phyloP scores from a whole-genome alignment of 2,113 vertebrate genomes.

The Addax nasomaculatus region DNA sequence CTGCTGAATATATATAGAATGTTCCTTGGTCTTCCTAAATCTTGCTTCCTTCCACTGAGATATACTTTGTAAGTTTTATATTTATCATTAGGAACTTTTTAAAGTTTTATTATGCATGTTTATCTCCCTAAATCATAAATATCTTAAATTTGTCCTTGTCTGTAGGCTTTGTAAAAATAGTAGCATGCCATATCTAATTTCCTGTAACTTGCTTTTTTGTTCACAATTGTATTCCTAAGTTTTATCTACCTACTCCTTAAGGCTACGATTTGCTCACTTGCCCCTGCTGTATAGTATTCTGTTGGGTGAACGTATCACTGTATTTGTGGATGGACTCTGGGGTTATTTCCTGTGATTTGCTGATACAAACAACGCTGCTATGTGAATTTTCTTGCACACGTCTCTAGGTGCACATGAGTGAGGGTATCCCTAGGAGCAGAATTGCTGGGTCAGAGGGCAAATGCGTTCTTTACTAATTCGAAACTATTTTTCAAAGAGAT shows the following conservation, averaged over 20 bases:
- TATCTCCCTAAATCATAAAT: background rate
- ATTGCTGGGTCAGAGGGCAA: background rate
- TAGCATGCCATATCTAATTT: background rate
- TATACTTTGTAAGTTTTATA: background rate
- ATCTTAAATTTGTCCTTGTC: background rate
- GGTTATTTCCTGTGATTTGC: background rate
- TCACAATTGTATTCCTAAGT: constrained; percentile 5
- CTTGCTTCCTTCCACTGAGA: background rate
- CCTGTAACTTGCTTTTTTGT: background rate
- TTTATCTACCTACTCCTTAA: background rate
- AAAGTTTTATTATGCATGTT: background rate
- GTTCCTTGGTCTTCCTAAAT: background rate
- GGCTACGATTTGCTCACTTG: background rate
- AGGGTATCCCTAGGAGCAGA: background rate
- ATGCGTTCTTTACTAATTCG: background rate
- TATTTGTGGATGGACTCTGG: background rate
- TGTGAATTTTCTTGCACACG: background rate
- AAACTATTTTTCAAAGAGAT: background rate
- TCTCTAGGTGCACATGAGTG: background rate
- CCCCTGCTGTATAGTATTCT: background rate
- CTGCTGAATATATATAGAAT: background rate
- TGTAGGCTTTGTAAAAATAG: background rate
- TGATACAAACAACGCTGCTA: background rate
- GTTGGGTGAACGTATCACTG: background rate
- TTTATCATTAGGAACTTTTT: background rate